Conservation (phyloP, 2,113 vertebrate species). For the Pseudopipra pipra region DNA sequence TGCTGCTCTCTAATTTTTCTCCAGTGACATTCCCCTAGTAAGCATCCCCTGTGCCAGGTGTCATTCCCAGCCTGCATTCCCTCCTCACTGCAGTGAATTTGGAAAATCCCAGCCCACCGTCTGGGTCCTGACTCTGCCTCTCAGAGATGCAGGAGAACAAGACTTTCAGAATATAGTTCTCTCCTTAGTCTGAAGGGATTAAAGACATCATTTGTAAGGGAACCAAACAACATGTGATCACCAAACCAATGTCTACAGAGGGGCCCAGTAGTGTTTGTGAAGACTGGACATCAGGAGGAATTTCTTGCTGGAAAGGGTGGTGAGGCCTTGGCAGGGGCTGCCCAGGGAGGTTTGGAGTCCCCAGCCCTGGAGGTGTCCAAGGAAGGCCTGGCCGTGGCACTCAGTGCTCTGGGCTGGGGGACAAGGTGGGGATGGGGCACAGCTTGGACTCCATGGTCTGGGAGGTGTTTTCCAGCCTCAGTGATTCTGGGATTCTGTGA, state of each 20-base stretch:
- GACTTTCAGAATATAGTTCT: not conserved
- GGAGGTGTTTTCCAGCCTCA: not conserved
- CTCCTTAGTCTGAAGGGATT: not conserved
- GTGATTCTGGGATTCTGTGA: not conserved
- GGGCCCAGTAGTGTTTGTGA: not conserved
- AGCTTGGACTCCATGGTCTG: fast-evolving
- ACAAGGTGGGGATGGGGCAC: not conserved
- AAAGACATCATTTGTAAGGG: not conserved
- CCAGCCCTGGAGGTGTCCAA: not conserved
- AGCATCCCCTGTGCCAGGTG: not conserved
- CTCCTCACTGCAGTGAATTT: not conserved
- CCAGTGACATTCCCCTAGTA: not conserved
- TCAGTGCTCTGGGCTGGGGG: not conserved
- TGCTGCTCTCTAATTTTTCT: not conserved
- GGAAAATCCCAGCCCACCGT: not conserved
- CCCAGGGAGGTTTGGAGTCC: not conserved
- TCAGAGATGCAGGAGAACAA: not conserved
- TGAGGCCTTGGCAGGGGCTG: not conserved
- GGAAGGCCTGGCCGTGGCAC: not conserved
- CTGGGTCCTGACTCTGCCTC: not conserved
- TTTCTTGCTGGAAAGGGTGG: not conserved
- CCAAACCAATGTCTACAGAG: not conserved
- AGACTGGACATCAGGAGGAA: fast-evolving
- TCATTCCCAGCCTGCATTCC: not conserved
- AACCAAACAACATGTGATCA: not conserved